Base-by-base conservation (phyloP, 2,797 vertebrate genomes). In the Esox masquinongy region DNA sequence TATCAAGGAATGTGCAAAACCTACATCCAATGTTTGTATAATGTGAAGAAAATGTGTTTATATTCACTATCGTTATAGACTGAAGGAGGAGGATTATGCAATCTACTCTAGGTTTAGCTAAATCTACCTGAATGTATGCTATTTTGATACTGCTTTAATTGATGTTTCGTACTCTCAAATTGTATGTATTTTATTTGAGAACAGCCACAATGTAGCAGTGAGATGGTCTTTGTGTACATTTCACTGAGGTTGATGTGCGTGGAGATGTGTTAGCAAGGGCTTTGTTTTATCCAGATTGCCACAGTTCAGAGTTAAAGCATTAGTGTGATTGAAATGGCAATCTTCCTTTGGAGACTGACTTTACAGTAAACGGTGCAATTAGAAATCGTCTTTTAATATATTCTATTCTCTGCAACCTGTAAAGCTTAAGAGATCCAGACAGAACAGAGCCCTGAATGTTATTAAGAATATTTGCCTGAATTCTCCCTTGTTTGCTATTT, bases 21-120 rank as follows among this genome's bases (percentile, higher is more conserved):
- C 80, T 85, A 81, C 78, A 80, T 85, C 72, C 83, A 79, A 82
- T 80, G 83, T 72, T 85, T 80, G 88, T 88, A 81, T 83, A 88
- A 90, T 90, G 85, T 89, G 82, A 87, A 85, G 61, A 69, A 78
- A 85, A 31, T 79, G 83, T 80, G 81, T 88, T 91, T 90, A 19
- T 39, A 22, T 72, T 59, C 14, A 24, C 43, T 90, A 87, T 91
- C 87, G 88, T 88, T 88, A 82, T 68, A 88, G 6, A 6, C 73
- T 84, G 77, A 39, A 39, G 36, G 47, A 16, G 84, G 72, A 80
- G 86, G 90, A 89, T 92, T 93, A 92, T 93, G 91, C 90, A 93
- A 93, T 85, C 75, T 69, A 87, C 85, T 91, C 53, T 69, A 82
- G 73, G 84, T 84, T 67, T 89, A 75, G 70, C 87, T 83, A 82